Evolutionary conservation across 2,888 invertebrate genomes (phyloP), one percentile per base, ranked within the genome.

Genomic region (Zaprionus lineosus): DNA sequence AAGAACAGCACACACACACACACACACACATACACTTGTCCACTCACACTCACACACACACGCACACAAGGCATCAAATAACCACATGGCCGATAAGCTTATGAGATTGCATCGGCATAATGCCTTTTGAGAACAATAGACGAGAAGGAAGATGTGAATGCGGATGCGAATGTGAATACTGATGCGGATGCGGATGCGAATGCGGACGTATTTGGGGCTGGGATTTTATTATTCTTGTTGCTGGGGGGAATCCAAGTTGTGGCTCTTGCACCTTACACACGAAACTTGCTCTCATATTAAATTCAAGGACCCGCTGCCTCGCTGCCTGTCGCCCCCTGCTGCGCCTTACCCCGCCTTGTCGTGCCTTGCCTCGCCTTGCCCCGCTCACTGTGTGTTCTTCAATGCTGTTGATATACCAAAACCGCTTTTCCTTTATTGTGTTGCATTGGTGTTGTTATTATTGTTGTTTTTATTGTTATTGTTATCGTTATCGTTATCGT

Each of bases 101-200:
- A 44, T 43, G 43, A 46, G 58, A 69, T 69, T 57, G 57, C 57
- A 62, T 57, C 50, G 44, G 55, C 52, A 51, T 52, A 65, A 40
- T 40, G 46, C 39, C 16, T 43, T 34, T 21, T 41, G 37, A 51
- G 4, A 2, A 24, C 24, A 4, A 24, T n/a, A 24, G 46, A 50
- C 41, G 19, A 50, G 16, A 3, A 41, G 7, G 11, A 46, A 3
- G 21, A 40, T 18, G 15, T 21, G 11, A 21, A 8, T 19, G 59
- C 47, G 24, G 40, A 29, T 43, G 16, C n/a, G n/a, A n/a, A n/a
- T n/a, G n/a, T n/a, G n/a, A n/a, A n/a, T n/a, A n/a, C n/a, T 33
- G 62, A 53, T 55, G 58, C n/a, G n/a, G n/a, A n/a, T n/a, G n/a
- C n/a, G n/a, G n/a, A n/a, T n/a, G n/a, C n/a, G n/a, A n/a, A n/a